Base-by-base conservation (phyloP, 2,888 invertebrate species). In the Deilephila porcellus region DNA sequence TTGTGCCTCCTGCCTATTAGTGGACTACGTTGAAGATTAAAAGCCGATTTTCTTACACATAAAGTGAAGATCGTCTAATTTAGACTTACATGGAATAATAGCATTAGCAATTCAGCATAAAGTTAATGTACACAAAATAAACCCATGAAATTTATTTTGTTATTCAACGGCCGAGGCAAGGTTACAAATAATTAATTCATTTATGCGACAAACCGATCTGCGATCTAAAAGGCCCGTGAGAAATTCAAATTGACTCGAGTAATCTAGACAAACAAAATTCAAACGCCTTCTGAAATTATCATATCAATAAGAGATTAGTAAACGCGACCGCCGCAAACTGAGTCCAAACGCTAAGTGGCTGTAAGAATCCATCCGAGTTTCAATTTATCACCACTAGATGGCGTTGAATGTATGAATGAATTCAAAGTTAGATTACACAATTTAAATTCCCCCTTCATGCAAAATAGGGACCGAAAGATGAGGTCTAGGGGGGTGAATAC, bases 391-490 rank as follows among this genome's bases (percentile, higher is more conserved):
- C 91, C 90, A 81, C 90, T 90, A 94, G 94, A 93, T 94, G 94
- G 93, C 93, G 93, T 82, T 91, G 93, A 92, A 92, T 93, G 94
- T 93, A 94, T 94, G 94, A 94, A 94, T 94, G 94, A 94, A 94
- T 94, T 94, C 93, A 94, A 94, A 94, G 94, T 94, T 94, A 93
- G 93, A 94, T 94, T 94, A 94, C 93, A 93, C 93, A 93, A 94
- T 94, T 94, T 94, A 94, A 94, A 94, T 93, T 94, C 93, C 91
- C 93, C 93, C 93, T 92, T 93, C 91, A 94, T 94, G 94, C 93
- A 94, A 94, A 94, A 93, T 92, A 94, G 94, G 93, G 91, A 87
- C 84, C 89, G 88, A 92, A 93, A 92, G 94, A 93, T 93, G 93
- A 93, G 93, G 93, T 92, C 88, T 92, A 56, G 86, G 89, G 91